Percentiles rank a stretch among this genome's conserved stretches.
Evolutionary conservation across 2,797 vertebrate species (phyloP).

Genomic region (Kryptopterus vitreolus): DNA sequence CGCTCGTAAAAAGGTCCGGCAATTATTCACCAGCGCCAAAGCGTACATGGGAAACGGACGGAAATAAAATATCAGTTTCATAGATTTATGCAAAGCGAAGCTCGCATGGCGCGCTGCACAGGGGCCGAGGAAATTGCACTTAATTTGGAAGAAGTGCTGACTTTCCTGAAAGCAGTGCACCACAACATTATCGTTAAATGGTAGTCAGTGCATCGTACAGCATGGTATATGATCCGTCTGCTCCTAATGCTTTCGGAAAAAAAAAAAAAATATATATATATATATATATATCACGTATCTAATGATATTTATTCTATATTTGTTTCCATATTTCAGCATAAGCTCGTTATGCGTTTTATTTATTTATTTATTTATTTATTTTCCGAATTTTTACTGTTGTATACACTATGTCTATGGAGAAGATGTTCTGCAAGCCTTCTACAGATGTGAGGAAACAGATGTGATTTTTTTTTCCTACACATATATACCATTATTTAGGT

Average conservation of each 20-base stretch:
- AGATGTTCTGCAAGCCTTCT: too few species aligned
- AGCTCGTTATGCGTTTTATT: too few species aligned
- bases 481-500: too few species aligned
- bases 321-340: too few species aligned
- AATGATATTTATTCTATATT: neutral
- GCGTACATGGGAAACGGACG: neutral
- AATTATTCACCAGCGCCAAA: neutral
- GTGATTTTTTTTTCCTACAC: too few species aligned
- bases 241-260: neutral
- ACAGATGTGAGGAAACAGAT: too few species aligned
- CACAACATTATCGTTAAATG: neutral
- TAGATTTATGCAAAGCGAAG: slow-evolving; percentile 27
- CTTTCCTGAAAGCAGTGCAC: neutral
- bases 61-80: slow-evolving; percentile 24
- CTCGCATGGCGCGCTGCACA: neutral
- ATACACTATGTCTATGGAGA: too few species aligned
- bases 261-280: too few species aligned
- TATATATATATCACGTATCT: neutral
- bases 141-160: neutral
- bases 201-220: neutral
- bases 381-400: too few species aligned
- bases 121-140: neutral
- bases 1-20: neutral
- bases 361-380: too few species aligned
- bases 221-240: neutral